Base-by-base conservation (phyloP, 53 echinoderm and acorn worm genomes). In the Henricia sp. region DNA sequence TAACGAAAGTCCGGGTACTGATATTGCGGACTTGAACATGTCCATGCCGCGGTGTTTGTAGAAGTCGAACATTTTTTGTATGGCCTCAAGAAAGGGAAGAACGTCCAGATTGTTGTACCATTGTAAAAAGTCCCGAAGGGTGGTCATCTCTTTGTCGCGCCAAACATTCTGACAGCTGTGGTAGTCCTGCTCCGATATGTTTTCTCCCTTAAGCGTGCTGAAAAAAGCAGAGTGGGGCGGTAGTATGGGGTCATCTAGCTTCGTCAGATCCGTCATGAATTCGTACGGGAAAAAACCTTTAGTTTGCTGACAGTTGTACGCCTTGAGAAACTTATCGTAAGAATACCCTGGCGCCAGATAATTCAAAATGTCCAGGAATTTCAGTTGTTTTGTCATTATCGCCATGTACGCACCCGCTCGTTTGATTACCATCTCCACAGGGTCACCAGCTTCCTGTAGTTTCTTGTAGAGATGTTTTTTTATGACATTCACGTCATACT, bases 21-120 rank as follows among this genome's bases (percentile, higher is more conserved):
- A 33, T 60, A 54, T 54, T 1, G 55, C 55, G 20, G 3, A n/a
- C 26, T n/a, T 54, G 3, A 54, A 54, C 55, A 54, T 54, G 10
- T n/a, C 55, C 55, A 54, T 54, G 3, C n/a, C 1, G 21, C 55
- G n/a, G n/a, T n/a, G n/a, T n/a, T n/a, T n/a, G n/a, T n/a, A n/a
- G n/a, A n/a, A n/a, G n/a, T 21, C 23, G 23, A 19, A 23, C 89
- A 92, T 92, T 63, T 92, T 92, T 0, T 62, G 70, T 1, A 89
- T 19, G 0, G 86, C 89, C 24, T 70, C 70, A n/a, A 92, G 23
- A 16, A 89, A 85, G 1, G 90, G 90, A 23, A 30, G 72, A 0
- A 90, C 90, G 48, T 89, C 85, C 8, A 66, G 42, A 24, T 89
- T 89, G 39, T 89, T 89, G 28, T 76, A 89, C 85, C 86, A 90